Percentiles rank a stretch among this genome's conserved stretches.
These are phyloP conservation scores for Noctua janthe DNA, from an alignment of 2,888 invertebrate genomes.

Conservation along the genomic window DNA sequence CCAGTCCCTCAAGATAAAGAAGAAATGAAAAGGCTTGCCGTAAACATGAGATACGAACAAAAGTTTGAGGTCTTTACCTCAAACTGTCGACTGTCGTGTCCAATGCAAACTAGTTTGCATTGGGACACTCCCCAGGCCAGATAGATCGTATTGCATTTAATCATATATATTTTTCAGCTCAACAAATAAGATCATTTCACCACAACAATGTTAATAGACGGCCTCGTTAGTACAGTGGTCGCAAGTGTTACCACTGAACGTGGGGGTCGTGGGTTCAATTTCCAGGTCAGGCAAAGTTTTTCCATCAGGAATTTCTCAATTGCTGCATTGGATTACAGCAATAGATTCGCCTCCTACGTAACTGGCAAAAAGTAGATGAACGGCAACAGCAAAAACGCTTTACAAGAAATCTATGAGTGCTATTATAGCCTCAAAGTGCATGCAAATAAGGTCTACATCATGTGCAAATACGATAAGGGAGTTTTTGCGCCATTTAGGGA, in stretches of 20 bases:
- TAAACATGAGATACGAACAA: background rate
- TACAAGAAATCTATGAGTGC: background rate
- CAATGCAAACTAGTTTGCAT: too few relatives aligned
- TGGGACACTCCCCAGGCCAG: background rate
- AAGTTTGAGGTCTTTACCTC: too few relatives aligned
- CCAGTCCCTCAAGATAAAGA: background rate
- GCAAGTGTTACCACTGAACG: background rate
- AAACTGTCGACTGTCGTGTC: too few relatives aligned
- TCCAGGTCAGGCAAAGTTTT: too few relatives aligned
- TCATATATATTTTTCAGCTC: background rate
- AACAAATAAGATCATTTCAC: background rate
- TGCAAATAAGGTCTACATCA: conserved; percentile 11
- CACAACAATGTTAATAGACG: background rate
- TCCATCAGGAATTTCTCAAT: background rate
- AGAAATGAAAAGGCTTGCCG: background rate
- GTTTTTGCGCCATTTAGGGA: conserved; percentile 17
- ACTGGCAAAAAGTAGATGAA: background rate
- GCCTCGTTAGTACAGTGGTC: background rate
- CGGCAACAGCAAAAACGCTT: background rate
- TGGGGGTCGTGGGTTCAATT: background rate
- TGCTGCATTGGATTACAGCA: background rate
- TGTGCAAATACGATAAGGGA: conserved; percentile 7
- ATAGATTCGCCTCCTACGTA: background rate
- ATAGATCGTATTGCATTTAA: background rate
- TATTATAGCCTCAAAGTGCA: background rate